Evolutionary conservation across 2,113 vertebrate species (phyloP).

Genomic region (Lota lota): DNA sequence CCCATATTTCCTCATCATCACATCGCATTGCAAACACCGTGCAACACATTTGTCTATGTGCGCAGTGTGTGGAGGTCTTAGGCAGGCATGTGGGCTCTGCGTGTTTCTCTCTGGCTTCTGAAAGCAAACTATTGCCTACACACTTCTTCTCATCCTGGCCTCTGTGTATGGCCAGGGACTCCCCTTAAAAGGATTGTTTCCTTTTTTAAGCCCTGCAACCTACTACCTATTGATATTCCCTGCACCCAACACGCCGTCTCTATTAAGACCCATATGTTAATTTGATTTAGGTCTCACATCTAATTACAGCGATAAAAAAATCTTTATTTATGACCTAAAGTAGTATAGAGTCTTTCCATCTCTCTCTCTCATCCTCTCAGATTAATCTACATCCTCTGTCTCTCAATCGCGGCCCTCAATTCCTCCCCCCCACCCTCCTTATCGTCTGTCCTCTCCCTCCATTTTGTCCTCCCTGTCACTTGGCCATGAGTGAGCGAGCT

Average conservation of each 20-base stretch:
- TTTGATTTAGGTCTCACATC: constrained; percentile 73
- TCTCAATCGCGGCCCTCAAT: constrained; percentile 48
- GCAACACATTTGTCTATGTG: constrained; percentile 15
- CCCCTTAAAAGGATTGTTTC: constrained; percentile 50
- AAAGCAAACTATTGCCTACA: background rate
- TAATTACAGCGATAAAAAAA: constrained; percentile 52
- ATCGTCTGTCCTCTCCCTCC: constrained; percentile 29
- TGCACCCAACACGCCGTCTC: constrained; percentile 49
- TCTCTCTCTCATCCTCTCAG: constrained; percentile 31
- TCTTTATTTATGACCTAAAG: constrained; percentile 71
- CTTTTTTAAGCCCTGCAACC: constrained; percentile 55
- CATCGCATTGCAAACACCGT: constrained; percentile 19
- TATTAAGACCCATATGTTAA: constrained; percentile 70
- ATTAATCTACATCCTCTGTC: constrained; percentile 17
- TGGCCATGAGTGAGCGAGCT: constrained; percentile 66
- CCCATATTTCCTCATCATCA: constrained; percentile 28
- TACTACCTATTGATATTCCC: constrained; percentile 61
- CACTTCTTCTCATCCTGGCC: constrained; percentile 9
- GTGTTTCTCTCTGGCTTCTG: constrained; percentile 10
- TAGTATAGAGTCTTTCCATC: constrained; percentile 53
- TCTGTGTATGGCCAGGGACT: constrained; percentile 22
- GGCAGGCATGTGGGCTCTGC: constrained; percentile 7
- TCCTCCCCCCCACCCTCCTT: background rate
- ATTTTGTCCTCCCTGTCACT: constrained; percentile 49
- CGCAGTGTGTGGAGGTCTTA: constrained; percentile 11